Base-by-base conservation (phyloP, 1,140 invertebrate genomes). In the Ladona fulva region DNA sequence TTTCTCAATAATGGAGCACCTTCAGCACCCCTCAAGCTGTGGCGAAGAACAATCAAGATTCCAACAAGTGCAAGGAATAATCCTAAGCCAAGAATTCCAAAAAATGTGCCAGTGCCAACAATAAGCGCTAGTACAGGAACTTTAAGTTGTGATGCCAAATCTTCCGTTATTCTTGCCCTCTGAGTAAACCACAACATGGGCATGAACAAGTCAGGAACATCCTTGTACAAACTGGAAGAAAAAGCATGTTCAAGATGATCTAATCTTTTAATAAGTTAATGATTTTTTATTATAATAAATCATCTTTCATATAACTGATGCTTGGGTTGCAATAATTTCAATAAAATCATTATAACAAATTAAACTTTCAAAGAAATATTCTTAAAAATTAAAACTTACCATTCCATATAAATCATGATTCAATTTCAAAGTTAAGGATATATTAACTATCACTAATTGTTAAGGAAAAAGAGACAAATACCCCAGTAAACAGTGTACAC, bases 121-220 rank as follows among this genome's bases (percentile, higher is more conserved):
- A 83, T 79, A 52, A 86, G 84, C 24, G 89, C 78, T 29, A 87
- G 84, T 10, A 89, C 77, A 3, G 89, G 81, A 74, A 90, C 82
- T 80, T 89, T 89, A 0, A 91, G 87, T 82, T 86, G 81, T 8
- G 80, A 81, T 0, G 89, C 88, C 79, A 90, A 87, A n/a, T 89
- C 83, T 25, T 87, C 80, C n/a, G 88, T 89, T 24, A 92, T 84
- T 74, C 83, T 79, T 24, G 90, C 89, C 79, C 88, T 87, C 84
- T 94, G 92, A 14, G 87, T 84, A 84, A 94, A 94, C 92, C 92
- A 93, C 79, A 94, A 84, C 86, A 91, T 89, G 16, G 93, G 93
- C 79, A 92, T 85, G 84, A 89, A 89, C 0, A 86, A 87, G 78
- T 84, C 86, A 7, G 82, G 86, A n/a, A 91, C 80, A 77, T 87